Base-by-base conservation (phyloP, 2,888 invertebrate species). In the Papilio gigon region DNA sequence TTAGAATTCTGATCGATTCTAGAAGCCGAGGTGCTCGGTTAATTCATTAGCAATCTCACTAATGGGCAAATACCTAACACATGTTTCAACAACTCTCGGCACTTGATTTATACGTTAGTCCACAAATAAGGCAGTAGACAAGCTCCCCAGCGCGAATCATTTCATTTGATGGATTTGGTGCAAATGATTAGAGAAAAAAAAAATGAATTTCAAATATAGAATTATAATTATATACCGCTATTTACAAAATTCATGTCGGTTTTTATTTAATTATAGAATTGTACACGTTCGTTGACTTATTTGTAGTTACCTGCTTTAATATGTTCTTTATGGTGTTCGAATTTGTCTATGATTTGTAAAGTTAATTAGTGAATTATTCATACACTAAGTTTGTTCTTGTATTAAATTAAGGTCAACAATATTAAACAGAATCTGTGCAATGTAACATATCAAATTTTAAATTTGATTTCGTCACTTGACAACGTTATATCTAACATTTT, bases 11-110 rank as follows among this genome's bases (percentile, higher is more conserved):
- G 44, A 44, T 44, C 44, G 44, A 12, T 33, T n/a, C n/a, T n/a
- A n/a, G n/a, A n/a, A 14, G 50, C 35, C 60, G 64, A 65, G 68
- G 68, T 65, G 65, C 59, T 50, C 68, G n/a, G 42, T 47, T 68
- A 68, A 68, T 65, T 68, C 65, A 68, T 68, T 68, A 68, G 65
- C 68, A 65, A 68, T 68, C 65, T 60, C 64, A 60, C 68, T 68
- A 68, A 68, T 68, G 64, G 68, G 65, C 68, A 65, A 68, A 68
- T 68, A 53, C 40, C 68, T 68, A 65, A 65, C 68, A 65, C 65
- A 68, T 65, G 60, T 64, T 68, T 44, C 60, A 59, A 68, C 67
- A 62, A 56, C 68, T 68, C 59, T 27, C 25, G 30, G 33, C 40
- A 35, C 4, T 44, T 64, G 65, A 68, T 64, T 47, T 65, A 63